phyloP scores from a whole-genome alignment of 2,113 vertebrate genomes.

The western clawed frog (Xenopus tropicalis) region DNA sequence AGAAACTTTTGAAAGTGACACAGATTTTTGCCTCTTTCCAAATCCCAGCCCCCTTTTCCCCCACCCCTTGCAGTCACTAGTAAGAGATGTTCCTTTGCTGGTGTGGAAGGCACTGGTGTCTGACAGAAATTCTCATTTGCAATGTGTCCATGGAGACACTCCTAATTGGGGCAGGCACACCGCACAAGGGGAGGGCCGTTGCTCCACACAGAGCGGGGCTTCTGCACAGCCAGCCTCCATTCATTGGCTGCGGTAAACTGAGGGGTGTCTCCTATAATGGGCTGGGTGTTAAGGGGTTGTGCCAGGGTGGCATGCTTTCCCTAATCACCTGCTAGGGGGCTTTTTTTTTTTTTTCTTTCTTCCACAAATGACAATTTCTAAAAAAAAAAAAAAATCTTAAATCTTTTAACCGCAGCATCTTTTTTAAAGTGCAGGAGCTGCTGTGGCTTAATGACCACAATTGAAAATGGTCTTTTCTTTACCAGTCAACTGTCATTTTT shows the following conservation, averaged over 20 bases:
- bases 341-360: constrained; percentile 2
- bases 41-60: constrained; percentile 53
- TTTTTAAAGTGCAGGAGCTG: too few species aligned
- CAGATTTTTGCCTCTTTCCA: constrained; percentile 48
- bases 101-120: constrained; percentile 13
- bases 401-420: too few species aligned
- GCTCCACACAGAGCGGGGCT: constrained; percentile 18
- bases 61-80: constrained; percentile 6
- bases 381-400: background rate
- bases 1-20: constrained; percentile 39
- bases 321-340: constrained; percentile 8
- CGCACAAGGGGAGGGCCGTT: constrained; percentile 58
- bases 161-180: constrained; percentile 62
- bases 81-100: constrained; percentile 18
- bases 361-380: background rate
- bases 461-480: too few species aligned
- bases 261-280: constrained; percentile 14
- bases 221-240: background rate
- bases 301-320: background rate
- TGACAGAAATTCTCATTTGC: constrained; percentile 66
- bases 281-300: constrained; percentile 3
- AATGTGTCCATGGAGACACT: constrained; percentile 48
- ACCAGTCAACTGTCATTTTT: too few species aligned
- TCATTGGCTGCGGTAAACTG: constrained; percentile 51
- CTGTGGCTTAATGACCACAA: too few species aligned